Base-by-base conservation (phyloP, 2,888 invertebrate genomes). In the Melanostoma scalare region DNA sequence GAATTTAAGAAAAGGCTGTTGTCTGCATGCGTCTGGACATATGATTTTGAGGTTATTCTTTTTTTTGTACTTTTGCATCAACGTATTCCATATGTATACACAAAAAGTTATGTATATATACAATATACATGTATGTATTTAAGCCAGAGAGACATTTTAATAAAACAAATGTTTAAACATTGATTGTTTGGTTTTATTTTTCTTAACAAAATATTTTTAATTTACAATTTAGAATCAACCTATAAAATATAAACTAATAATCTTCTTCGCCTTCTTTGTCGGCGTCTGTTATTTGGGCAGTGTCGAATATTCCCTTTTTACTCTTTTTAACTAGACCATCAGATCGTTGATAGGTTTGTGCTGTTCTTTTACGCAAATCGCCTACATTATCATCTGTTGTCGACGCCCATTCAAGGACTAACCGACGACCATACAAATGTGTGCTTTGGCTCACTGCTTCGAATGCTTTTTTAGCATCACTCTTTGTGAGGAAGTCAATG, bases 391-490 rank as follows among this genome's bases (percentile, higher is more conserved):
- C 94, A 60, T 94, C 93, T 73, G 96, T 94, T 4, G 85, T 86
- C n/a, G 89, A 87, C 0, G 91, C 91, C 99, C 99, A 99, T 92
- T 99, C 99, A 78, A 99, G 92, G 0, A 98, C 98, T 87, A 99
- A 92, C 71, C 99, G 93, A 86, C 99, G 93, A 0, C 99, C 99
- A 91, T 98, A 99, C 91, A 99, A 95, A 94, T 99, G 99, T 69
- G 99, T 99, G 88, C 98, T 98, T 90, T 97, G 97, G 87, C 96
- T 95, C n/a, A 99, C 90, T 0, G 97, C 95, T 85, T 97, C 96
- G 91, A 98, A 98, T 0, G 99, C 99, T 89, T 95, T 94, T 96
- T 98, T 98, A 0, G 99, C 99, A 91, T 98, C 98, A 85, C 95
- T 94, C 89, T 96, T 95, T 0, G 96, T 95, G 82, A 95, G 92